phyloP scores from a whole-genome alignment of 1,140 invertebrate species.

The Megalonaias nervosa region DNA sequence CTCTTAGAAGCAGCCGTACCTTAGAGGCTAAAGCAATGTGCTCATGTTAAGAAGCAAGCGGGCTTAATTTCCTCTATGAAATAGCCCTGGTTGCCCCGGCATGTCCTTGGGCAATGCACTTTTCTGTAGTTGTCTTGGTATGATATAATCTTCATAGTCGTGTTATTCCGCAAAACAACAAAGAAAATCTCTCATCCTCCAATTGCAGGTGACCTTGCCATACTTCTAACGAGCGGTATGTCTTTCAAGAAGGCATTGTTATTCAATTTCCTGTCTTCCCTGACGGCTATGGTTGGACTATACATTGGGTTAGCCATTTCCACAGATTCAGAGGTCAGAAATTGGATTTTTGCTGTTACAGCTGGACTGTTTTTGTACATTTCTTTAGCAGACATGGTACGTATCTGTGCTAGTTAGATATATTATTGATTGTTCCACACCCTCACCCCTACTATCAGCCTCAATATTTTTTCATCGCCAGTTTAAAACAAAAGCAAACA shows the following conservation, averaged over 20 bases:
- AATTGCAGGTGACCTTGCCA: slow-evolving; percentile 88
- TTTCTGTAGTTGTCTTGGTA: no score
- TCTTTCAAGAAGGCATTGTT: slow-evolving; percentile 77
- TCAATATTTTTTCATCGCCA: neutral
- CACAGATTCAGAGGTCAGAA: slow-evolving; percentile 58
- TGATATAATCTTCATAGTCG: no score
- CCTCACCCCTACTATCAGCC: neutral
- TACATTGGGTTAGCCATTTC: slow-evolving; percentile 74
- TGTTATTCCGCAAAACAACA: no score
- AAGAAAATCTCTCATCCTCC: neutral
- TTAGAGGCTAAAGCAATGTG: no score
- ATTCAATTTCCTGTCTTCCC: slow-evolving; percentile 79
- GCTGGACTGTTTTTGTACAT: slow-evolving; percentile 73
- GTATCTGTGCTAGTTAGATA: neutral
- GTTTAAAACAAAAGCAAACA: neutral
- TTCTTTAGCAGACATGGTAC: slow-evolving; percentile 50
- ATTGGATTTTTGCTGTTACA: slow-evolving; percentile 77
- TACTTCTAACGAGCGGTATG: slow-evolving; percentile 88
- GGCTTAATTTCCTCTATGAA: no score
- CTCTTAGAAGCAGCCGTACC: no score
- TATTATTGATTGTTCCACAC: neutral
- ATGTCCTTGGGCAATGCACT: no score
- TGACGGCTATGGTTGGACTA: slow-evolving; percentile 79
- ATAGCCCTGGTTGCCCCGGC: no score
- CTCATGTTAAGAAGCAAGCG: no score